These are phyloP conservation scores for Tragopan temminckii DNA, from an alignment of 2,797 vertebrate species.

Conservation along the genomic window DNA sequence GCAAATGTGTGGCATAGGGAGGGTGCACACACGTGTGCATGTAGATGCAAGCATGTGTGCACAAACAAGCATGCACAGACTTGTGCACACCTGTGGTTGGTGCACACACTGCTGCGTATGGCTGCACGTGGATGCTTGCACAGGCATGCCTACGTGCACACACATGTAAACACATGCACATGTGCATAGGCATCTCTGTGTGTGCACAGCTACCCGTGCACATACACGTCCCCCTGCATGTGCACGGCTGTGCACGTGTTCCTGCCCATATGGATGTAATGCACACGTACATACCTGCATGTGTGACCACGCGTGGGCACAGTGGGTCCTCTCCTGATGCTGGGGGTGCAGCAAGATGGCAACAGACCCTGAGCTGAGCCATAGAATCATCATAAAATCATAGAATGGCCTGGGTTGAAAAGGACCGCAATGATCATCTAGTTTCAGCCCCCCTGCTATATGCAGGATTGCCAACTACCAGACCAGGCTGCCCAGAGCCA, in stretches of 20 bases:
- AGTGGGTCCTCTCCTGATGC: accelerated
- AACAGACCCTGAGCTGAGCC: too few species aligned
- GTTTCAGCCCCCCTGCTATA: too few species aligned
- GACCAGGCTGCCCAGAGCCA: too few species aligned
- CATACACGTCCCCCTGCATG: accelerated
- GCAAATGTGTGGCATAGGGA: accelerated
- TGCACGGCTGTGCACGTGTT: neutral
- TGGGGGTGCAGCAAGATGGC: accelerated
- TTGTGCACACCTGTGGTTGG: accelerated
- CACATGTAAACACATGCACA: accelerated
- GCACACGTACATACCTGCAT: neutral
- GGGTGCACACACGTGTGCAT: accelerated
- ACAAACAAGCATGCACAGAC: accelerated
- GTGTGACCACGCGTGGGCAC: accelerated
- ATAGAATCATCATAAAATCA: too few species aligned
- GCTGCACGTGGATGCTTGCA: accelerated
- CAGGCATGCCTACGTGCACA: too few species aligned
- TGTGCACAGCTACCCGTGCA: neutral
- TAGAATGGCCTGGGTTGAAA: too few species aligned
- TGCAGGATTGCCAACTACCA: too few species aligned
- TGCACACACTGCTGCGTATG: neutral
- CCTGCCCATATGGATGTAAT: neutral
- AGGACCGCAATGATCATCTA: too few species aligned
- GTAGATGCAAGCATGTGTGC: neutral
- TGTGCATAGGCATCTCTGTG: neutral